Evolutionary conservation across 2,797 vertebrate genomes (phyloP).

Genomic region (Enoplosus armatus): DNA sequence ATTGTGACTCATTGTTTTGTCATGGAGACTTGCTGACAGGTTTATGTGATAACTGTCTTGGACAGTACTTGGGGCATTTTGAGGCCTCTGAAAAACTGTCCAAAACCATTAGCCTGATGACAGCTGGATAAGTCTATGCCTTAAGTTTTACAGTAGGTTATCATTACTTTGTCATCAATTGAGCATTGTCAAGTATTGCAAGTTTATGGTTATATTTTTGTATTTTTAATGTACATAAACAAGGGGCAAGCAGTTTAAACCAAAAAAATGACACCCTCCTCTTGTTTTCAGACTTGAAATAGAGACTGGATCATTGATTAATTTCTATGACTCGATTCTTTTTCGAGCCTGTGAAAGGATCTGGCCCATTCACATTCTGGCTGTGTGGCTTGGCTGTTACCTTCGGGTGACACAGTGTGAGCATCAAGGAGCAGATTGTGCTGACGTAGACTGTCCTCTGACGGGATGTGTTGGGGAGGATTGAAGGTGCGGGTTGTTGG

Average conservation of each 20-base stretch:
- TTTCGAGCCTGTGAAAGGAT: slow-evolving; percentile 33
- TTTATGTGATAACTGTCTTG: slow-evolving; percentile 63
- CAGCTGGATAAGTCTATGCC: slow-evolving; percentile 15
- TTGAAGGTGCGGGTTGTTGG: slow-evolving; percentile 52
- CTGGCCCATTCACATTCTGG: slow-evolving; percentile 51
- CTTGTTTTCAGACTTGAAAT: slow-evolving; percentile 6
- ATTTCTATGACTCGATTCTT: slow-evolving; percentile 27
- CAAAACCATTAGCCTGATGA: slow-evolving; percentile 47
- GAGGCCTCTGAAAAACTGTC: slow-evolving; percentile 51
- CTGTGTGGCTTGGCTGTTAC: slow-evolving; percentile 53
- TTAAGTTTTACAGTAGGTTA: slow-evolving; percentile 21
- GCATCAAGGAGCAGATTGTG: slow-evolving; percentile 74
- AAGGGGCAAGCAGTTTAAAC: not conserved
- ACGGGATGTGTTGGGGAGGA: slow-evolving; percentile 45
- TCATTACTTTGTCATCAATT: slow-evolving; percentile 42
- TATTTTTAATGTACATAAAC: not conserved
- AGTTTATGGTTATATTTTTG: not conserved
- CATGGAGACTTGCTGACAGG: slow-evolving; percentile 59
- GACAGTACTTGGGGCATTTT: slow-evolving; percentile 54
- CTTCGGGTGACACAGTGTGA: slow-evolving; percentile 70
- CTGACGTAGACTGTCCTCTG: slow-evolving; percentile 65
- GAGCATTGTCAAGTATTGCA: not conserved
- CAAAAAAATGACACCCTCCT: not conserved
- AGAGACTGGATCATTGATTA: slow-evolving; percentile 8
- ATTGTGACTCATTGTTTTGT: slow-evolving; percentile 56